Conservation (phyloP, 2,888 invertebrate species). For the Plebejus anna region DNA sequence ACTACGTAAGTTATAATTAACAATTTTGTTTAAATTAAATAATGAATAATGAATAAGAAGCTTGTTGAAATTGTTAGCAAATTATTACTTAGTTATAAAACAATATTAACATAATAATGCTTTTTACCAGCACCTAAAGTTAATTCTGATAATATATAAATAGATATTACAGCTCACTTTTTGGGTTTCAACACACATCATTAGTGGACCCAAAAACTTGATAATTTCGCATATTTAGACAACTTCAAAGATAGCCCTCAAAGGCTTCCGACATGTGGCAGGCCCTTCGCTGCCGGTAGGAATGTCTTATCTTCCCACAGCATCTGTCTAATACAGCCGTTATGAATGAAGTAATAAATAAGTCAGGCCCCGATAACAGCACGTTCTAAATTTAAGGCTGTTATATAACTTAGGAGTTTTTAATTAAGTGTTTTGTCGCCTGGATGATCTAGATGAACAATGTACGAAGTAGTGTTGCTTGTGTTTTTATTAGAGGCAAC, state of each 20-base stretch:
- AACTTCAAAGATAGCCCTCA: neutral
- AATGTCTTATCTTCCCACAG: constrained; percentile 44
- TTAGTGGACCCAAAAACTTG: neutral
- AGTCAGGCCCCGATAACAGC: constrained; percentile 32
- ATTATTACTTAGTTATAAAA: no score
- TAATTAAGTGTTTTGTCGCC: neutral
- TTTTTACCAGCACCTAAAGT: no score
- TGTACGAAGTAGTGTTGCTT: neutral
- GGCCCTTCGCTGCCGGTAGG: constrained; percentile 37
- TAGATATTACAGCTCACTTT: neutral
- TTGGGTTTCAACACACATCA: neutral
- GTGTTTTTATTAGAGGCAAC: neutral
- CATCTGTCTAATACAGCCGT: constrained; percentile 46
- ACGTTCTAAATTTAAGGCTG: constrained; percentile 10
- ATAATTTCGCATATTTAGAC: constrained; percentile 9
- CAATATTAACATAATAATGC: no score
- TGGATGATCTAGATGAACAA: neutral
- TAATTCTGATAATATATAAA: no score
- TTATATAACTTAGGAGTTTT: neutral
- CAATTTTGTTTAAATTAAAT: neutral
- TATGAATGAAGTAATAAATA: constrained; percentile 44
- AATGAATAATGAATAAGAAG: neutral
- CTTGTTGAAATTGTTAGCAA: neutral
- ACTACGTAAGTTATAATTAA: neutral
- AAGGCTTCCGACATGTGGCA: constrained; percentile 30